Conservation (phyloP, 2,888 invertebrate species). For the Synanthedon tipuliformis region DNA sequence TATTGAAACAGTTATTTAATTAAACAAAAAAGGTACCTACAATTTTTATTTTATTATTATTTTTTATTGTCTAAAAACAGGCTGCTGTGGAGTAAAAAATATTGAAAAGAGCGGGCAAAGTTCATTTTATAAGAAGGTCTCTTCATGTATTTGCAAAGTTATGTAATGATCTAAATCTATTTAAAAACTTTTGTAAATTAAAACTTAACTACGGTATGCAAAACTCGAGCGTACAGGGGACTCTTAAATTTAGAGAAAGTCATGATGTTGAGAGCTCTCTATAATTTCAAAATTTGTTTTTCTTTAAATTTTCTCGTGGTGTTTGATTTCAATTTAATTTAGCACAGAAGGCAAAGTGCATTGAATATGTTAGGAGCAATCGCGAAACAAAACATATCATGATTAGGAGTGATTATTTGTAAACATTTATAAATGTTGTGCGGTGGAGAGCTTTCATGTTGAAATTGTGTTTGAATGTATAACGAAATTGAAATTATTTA, state of each 20-base stretch:
- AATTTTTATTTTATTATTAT: too few species aligned
- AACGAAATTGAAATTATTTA: too few species aligned
- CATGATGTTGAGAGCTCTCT: background rate
- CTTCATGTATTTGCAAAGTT: too few species aligned
- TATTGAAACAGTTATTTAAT: too few species aligned
- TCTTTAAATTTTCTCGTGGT: background rate
- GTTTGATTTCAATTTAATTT: background rate
- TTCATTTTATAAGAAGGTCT: too few species aligned
- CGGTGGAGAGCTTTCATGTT: background rate
- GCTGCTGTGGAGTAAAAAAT: too few species aligned
- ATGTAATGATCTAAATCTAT: too few species aligned
- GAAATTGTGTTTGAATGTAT: background rate
- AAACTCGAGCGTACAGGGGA: too few species aligned
- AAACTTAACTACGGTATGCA: background rate
- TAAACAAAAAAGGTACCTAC: too few species aligned
- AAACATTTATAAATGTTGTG: constrained; percentile 48
- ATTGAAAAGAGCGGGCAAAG: too few species aligned
- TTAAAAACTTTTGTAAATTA: background rate
- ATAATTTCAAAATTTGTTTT: background rate
- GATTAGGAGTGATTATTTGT: constrained; percentile 50
- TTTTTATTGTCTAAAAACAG: too few species aligned
- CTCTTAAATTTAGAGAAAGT: background rate
- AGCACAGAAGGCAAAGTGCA: constrained; percentile 1
- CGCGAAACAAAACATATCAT: constrained; percentile 64
- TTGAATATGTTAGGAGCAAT: constrained; percentile 12